A percentile compares a stretch with the other conserved stretches of the same genome.
These are phyloP conservation scores for Nymphalis io DNA, from an alignment of 1,140 invertebrate genomes.

Conservation along the genomic window DNA sequence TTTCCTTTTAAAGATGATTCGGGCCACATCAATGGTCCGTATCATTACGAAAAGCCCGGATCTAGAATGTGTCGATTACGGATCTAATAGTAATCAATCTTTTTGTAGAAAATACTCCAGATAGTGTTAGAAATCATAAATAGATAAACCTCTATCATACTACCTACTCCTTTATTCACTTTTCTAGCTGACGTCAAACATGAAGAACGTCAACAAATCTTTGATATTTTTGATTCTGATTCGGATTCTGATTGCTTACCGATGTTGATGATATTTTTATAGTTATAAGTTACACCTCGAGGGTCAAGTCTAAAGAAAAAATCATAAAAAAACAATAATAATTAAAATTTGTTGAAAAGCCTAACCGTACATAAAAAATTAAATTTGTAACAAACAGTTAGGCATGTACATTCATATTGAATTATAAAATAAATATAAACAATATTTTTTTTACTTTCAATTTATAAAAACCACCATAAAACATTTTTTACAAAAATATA, in stretches of 20 bases:
- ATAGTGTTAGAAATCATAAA: background rate
- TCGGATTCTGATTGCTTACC: background rate
- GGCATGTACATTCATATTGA: too few relatives aligned
- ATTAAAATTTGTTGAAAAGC: too few relatives aligned
- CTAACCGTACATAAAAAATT: too few relatives aligned
- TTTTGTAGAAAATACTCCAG: constrained; percentile 24
- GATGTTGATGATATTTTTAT: too few relatives aligned
- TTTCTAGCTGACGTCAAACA: background rate
- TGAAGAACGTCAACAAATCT: background rate
- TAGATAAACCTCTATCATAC: background rate
- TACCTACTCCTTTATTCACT: background rate
- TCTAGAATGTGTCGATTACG: constrained; percentile 44
- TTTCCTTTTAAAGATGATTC: constrained; percentile 45
- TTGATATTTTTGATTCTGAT: background rate
- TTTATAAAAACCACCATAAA: too few relatives aligned
- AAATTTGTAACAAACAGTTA: too few relatives aligned
- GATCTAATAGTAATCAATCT: constrained; percentile 56
- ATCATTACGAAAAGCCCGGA: constrained; percentile 49
- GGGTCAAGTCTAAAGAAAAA: too few relatives aligned
- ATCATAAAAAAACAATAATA: too few relatives aligned
- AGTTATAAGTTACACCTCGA: too few relatives aligned
- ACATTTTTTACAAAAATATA: too few relatives aligned
- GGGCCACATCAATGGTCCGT: constrained; percentile 51
- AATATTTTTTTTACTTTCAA: too few relatives aligned
- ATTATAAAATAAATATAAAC: too few relatives aligned